Base-by-base conservation (phyloP, 2,113 vertebrate genomes). In the Myiopsitta monachus region DNA sequence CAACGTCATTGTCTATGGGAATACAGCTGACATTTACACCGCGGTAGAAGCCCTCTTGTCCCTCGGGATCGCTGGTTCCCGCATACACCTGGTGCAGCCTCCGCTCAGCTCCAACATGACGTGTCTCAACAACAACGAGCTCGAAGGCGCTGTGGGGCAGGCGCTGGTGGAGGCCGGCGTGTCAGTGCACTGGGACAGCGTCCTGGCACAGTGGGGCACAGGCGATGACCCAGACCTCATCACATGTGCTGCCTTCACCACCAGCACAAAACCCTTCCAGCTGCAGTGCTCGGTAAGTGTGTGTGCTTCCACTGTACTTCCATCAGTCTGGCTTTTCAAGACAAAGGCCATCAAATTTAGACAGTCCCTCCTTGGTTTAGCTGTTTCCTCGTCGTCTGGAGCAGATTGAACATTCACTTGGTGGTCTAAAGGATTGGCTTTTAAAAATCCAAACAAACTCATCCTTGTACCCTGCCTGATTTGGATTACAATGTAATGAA, bases 1-100 rank as follows among this genome's bases (percentile, higher is more conserved):
- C 83, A 97, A 98, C 14, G 61, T 98, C 72, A 97, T 99, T 69
- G 97, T 99, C 85, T 99, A 99, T 26, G 99, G 99, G 59, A 98
- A 97, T 95, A 98, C 97, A 93, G 80, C 98, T 7, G 99, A 99
- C 27, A 94, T 96, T 73, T 99, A 98, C 97, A 99, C 98, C 80
- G 97, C 98, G 0, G 92, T 98, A 79, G 98, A 98, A 96, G 90
- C 96, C 10, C 97, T 99, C 79, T 97, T 99, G 30, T 46, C 94
- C 81, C 88, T 99, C 1, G 98, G 99, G 12, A 86, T 99, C 14
- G 87, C 8, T 5, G 99, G 99, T 41, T 91, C 94, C 94, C 36
- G 95, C 22, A 97, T 99, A 94, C 98, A 99, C 49, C 88, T 99
- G 0, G 98, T 99, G n/a, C 98, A 97, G 38, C 97, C 97, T 7